Conservation (phyloP, 1,140 invertebrate species). For the Lucilia sericata region DNA sequence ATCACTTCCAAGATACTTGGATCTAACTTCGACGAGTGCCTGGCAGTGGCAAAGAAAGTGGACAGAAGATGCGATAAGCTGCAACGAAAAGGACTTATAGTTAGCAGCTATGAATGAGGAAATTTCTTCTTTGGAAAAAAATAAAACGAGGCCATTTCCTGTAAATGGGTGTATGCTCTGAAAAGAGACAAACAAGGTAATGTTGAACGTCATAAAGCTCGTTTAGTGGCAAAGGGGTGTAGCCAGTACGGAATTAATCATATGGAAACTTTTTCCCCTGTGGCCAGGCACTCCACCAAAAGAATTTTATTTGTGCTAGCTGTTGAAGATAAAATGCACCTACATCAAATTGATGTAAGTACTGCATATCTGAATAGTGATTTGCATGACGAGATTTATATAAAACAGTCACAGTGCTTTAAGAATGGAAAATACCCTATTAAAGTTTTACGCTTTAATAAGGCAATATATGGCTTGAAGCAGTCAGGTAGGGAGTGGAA, state of each 20-base stretch:
- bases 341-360: conserved; percentile 72
- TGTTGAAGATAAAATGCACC: neutral
- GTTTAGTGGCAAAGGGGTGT: conserved; percentile 57
- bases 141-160: conserved; percentile 62
- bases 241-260: conserved; percentile 18
- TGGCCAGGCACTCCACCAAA: conserved; percentile 39
- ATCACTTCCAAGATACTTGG: too few relatives aligned
- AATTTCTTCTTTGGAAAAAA: conserved; percentile 51
- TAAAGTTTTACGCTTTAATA: conserved; percentile 56
- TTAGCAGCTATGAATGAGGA: neutral
- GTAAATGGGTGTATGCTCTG: conserved; percentile 68
- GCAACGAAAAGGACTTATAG: neutral
- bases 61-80: neutral
- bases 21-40: too few relatives aligned
- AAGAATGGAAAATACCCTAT: conserved; percentile 31
- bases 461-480: conserved; percentile 61
- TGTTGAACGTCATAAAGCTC: conserved; percentile 57
- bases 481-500: conserved; percentile 60
- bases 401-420: conserved; percentile 48
- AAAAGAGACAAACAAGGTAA: conserved; percentile 60
- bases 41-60: too few relatives aligned
- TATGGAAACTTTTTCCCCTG: conserved; percentile 49
- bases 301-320: conserved; percentile 66
- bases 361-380: conserved; percentile 91
- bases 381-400: conserved; percentile 51